Evolutionary conservation across 2,113 vertebrate species (phyloP), one percentile per base, ranked within the genome.

Genomic region (Cranoglanis bouderius): DNA sequence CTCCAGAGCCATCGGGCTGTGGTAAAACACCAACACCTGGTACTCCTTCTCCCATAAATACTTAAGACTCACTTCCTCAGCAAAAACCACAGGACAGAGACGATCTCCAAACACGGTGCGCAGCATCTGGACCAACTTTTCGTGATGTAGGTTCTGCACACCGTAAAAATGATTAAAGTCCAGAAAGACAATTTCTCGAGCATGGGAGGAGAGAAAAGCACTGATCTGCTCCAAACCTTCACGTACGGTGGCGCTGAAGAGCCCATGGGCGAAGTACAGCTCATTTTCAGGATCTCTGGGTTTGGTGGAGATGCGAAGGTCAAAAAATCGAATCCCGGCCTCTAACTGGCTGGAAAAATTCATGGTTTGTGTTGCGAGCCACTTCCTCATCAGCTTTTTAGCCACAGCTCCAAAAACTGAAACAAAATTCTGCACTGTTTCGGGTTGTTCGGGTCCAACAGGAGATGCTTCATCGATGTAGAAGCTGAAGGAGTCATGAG

Each of bases 121-220:
- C 49, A 99, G 94, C 98, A 99, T 99, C 91, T 97, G 95, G 89
- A 99, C 98, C 92, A 99, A 96, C 91, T 98, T 99, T 94, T 99
- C 98, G 75, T 99, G 98, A 93, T 99, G 98, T 74, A 96, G 95
- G 92, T 99, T 99, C 95, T 99, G 98, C 94, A 99, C 98, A 0
- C 98, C 98, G 0, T 99, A 99, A 93, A 99, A 99, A 93, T 99
- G 98, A 93, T 99, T 99, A 92, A 99, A 99, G 95, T 99, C 98
- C 95, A 99, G 96, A 93, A 99, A 99, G 38, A 98, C 95, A 0
- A 97, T 97, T 91, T 99, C 98, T 88, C 97, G 97, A 59, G 94
- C 96, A 82, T 99, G 98, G 85, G 97, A 94, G 43, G 94, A 90
- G 32, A 99, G 96, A 95, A 98, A 99, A 0, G 94, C 94, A 29